Base-by-base conservation (phyloP, 1,140 invertebrate genomes). In the Hycleus cichorii region DNA sequence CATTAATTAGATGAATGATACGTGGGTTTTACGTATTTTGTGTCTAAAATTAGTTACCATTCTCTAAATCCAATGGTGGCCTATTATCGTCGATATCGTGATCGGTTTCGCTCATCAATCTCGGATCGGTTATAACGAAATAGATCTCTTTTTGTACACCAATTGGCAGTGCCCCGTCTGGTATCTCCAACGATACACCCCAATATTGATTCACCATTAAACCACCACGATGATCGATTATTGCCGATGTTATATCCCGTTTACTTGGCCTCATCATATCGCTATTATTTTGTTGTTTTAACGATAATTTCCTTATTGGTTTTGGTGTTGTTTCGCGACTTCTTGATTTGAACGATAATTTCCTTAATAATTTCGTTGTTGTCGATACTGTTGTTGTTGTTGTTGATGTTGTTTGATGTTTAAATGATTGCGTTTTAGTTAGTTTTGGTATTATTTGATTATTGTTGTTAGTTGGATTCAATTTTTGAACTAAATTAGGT, bases 61-160 rank as follows among this genome's bases (percentile, higher is more conserved):
- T 91, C 78, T 91, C 87, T 77, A 86, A 83, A 78, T 93, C 89
- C 74, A 92, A 80, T 55, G 90, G 89, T 51, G 89, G 88, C 63
- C 87, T 81, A 66, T 85, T 85, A 71, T 18, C 18, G 2, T 18
- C 18, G 18, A 18, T 18, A 18, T 18, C 18, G 18, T 18, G 18
- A 18, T 85, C 78, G 68, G 85, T 81, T 7, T 32, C 32, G 4
- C 4, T 32, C 70, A 83, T 82, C 74, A 82, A 75, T 66, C 85
- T 77, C 54, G 86, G 83, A 71, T 87, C 84, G 62, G 84, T 84
- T 60, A 97, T 92, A 72, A 93, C 93, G 80, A 97, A 95, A 83
- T 95, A 96, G 69, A 97, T 88, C 76, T 95, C 91, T 78, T 95
- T 91, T 63, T 85, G 81, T 61, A 83, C 81, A 43, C 90, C 89